These are phyloP conservation scores for Thripadectes ignobilis DNA, from an alignment of 2,797 vertebrate species.

Conservation along the genomic window DNA sequence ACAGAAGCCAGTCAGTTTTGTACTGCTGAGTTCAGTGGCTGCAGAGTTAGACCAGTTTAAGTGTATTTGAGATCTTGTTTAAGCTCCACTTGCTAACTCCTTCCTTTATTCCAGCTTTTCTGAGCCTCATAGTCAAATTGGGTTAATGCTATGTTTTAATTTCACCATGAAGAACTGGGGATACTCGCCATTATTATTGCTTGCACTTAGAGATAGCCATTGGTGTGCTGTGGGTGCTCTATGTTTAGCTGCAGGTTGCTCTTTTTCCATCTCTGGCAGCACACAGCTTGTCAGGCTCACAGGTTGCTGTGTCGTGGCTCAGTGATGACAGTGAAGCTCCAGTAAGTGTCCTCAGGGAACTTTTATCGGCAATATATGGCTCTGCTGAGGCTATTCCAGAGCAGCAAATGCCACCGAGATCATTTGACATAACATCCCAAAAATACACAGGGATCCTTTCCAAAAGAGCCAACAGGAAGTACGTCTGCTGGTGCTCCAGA, in stretches of 20 bases:
- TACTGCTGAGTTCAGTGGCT: background rate
- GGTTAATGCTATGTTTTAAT: background rate
- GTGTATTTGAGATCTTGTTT: background rate
- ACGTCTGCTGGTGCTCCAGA: background rate
- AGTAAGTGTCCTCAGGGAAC: slow-evolving; percentile 21
- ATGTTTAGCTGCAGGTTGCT: background rate
- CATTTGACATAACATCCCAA: slow-evolving; percentile 45
- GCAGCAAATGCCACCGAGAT: slow-evolving; percentile 59
- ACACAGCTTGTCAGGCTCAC: background rate
- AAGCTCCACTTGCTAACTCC: background rate
- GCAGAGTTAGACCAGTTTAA: background rate
- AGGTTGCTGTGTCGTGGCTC: background rate
- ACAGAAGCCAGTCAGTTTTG: background rate
- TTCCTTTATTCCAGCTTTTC: background rate
- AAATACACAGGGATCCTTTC: slow-evolving; percentile 60
- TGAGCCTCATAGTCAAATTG: background rate
- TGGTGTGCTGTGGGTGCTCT: background rate
- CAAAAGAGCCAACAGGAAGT: slow-evolving; percentile 32
- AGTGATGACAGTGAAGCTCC: slow-evolving; percentile 6
- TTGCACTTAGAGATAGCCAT: background rate
- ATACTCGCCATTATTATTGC: background rate
- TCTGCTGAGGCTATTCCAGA: slow-evolving; percentile 26
- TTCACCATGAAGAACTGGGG: background rate
- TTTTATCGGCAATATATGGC: background rate
- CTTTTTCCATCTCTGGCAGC: background rate